Evolutionary conservation across 2,113 vertebrate species (phyloP).

Genomic region (Pionites leucogaster): DNA sequence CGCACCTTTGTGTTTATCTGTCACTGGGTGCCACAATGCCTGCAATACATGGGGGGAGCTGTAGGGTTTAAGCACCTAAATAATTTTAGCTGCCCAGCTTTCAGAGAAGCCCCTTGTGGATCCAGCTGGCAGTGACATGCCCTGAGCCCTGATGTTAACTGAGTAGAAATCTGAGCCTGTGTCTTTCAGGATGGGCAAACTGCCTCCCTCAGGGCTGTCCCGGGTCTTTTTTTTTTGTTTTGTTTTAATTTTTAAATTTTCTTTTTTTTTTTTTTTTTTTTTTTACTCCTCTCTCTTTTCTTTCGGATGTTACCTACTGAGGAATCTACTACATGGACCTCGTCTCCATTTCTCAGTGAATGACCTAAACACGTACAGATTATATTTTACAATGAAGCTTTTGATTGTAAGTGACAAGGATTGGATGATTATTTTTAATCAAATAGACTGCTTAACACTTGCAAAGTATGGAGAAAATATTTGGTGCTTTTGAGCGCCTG

Average conservation of each 20-base stretch:
- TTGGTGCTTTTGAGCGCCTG: slow-evolving; percentile 12
- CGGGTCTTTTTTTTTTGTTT: no score
- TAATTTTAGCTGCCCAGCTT: neutral
- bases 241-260: accelerated
- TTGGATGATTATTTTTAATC: neutral
- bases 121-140: neutral
- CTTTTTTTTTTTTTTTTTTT: accelerated
- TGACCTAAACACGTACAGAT: neutral
- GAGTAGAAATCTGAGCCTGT: neutral
- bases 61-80: neutral
- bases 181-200: neutral
- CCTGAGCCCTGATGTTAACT: accelerated
- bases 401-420: slow-evolving; percentile 6
- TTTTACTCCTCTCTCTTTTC: accelerated
- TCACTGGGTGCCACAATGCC: neutral
- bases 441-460: neutral
- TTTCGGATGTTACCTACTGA: neutral
- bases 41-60: accelerated
- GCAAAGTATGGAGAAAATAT: slow-evolving; percentile 13
- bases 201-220: neutral
- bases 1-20: neutral
- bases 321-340: neutral
- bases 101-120: neutral
- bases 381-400: neutral
- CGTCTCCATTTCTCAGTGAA: neutral